These are phyloP conservation scores for Phalera bucephala DNA, from an alignment of 2,888 invertebrate species.

Conservation along the genomic window DNA sequence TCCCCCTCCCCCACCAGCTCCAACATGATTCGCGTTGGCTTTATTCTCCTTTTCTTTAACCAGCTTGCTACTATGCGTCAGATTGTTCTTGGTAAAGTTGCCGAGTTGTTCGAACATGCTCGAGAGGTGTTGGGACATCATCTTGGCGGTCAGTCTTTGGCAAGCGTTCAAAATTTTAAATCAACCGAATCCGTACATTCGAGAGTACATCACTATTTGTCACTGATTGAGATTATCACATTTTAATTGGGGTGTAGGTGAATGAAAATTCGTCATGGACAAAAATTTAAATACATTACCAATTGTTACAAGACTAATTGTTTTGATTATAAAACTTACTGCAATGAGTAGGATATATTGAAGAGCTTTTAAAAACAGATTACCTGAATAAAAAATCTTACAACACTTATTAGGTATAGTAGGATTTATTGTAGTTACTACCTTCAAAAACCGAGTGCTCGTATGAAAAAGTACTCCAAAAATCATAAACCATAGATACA, in stretches of 20 bases:
- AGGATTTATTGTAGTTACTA: too few relatives aligned
- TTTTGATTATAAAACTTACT: too few relatives aligned
- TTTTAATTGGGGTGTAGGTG: slow-evolving; percentile 11
- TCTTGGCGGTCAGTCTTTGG: slow-evolving; percentile 34
- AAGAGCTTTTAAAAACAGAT: too few relatives aligned
- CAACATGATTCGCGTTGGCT: slow-evolving; percentile 59
- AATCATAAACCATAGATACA: too few relatives aligned
- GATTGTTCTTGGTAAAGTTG: slow-evolving; percentile 78
- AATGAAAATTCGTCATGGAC: slow-evolving; percentile 44
- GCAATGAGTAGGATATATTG: too few relatives aligned
- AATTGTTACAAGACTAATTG: too few relatives aligned
- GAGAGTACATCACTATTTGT: slow-evolving; percentile 45
- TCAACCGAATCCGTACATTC: slow-evolving; percentile 55
- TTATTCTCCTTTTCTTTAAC: slow-evolving; percentile 72
- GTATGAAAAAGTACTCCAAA: too few relatives aligned
- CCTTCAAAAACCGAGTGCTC: too few relatives aligned
- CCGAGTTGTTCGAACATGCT: slow-evolving; percentile 80
- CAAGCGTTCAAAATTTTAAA: slow-evolving; percentile 1
- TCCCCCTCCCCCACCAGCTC: slow-evolving; percentile 31
- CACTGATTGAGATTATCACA: slow-evolving; percentile 4
- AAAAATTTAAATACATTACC: neutral
- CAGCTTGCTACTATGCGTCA: slow-evolving; percentile 65
- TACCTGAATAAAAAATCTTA: too few relatives aligned
- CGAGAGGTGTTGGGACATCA: slow-evolving; percentile 79
- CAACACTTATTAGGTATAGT: too few relatives aligned